Evolutionary conservation across 1,140 invertebrate species (phyloP), one percentile per base, ranked within the genome.

Genomic region (Eciton burchellii): DNA sequence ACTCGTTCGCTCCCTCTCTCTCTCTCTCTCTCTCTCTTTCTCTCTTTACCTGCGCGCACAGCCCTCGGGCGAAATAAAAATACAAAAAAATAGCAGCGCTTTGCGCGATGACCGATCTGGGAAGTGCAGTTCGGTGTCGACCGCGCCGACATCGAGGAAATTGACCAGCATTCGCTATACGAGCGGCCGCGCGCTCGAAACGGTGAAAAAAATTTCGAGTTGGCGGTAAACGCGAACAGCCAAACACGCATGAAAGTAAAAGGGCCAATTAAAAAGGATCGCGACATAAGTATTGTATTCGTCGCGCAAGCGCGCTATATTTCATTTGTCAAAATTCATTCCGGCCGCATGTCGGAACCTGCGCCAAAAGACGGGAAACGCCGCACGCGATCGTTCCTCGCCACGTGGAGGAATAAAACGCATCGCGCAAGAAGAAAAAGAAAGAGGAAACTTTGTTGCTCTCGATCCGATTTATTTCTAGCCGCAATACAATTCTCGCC

Each of bases 81-180:
- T 52, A 68, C 29, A 73, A 68, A 68, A 35, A 81, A 84, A 82
- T 81, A 85, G 79, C 84, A 71, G 72, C 72, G 68, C 77, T 81
- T 88, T 66, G 79, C 52, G 72, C 71, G 81, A 88, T 83, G 83
- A 82, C 81, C 87, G 85, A 85, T 87, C 86, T 85, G 84, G 88
- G 88, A 84, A 90, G 89, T 89, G 89, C 89, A 85, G 84, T 90
- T 89, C 89, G 74, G 63, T 90, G 89, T 90, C 70, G 87, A 43
- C 83, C 84, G 72, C 77, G 84, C 68, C 86, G 73, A 87, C 86
- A 88, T 84, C 82, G 71, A 73, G 82, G 52, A 81, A 88, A 89
- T 88, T 84, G 89, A 84, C 86, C 82, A 81, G 87, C 73, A 83
- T 88, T 68, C 73, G 86, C 52, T 83, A 71, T 76, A 83, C 82